Evolutionary conservation across 2,888 invertebrate genomes (phyloP), one percentile per base, ranked within the genome.

Genomic region (Athetis lepigone): DNA sequence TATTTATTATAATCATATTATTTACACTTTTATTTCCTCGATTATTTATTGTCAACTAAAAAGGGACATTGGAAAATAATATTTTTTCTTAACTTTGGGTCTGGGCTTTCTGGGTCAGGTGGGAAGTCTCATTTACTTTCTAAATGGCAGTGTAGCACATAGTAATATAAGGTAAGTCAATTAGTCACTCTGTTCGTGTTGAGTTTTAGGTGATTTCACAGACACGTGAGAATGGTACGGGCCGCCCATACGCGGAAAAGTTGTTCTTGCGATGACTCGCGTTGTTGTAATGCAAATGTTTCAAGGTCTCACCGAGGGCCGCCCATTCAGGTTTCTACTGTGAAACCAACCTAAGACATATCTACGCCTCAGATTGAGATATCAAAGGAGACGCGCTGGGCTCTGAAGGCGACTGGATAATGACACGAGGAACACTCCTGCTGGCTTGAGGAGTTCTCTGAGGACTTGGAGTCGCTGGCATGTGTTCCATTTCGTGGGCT

Each of bases 351-450:
- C 29, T 29, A 5, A 29, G 18, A 29, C 23, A 49, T 18, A 25
- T 29, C 69, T 25, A 64, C 11, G 29, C 18, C 25, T 69, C 64
- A 33, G 64, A 39, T 25, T 37, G 27, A 11, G 11, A 16, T 19
- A 60, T 21, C 37, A 64, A 25, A 2, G 78, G 74, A 4, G 88
- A 85, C 0, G 77, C 52, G 9, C 83, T 83, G 0, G 86, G 81
- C 5, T 87, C 85, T 0, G 92, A 91, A 0, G 93, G 92, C 0
- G 92, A 87, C 57, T 92, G 83, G 0, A 92, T 70, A 0, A 77
- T 74, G 1, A 93, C 77, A 36, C 36, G 57, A 0, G 93, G 94
- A 2, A 88, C 19, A 11, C 56, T 63, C 47, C 84, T 71, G 11
- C 59, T 61, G 1, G 58, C 42, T 43, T 63, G 75, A 5, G 87